Base-by-base conservation (phyloP, 2,888 invertebrate species). In the Harpagoxenus sublaevis region DNA sequence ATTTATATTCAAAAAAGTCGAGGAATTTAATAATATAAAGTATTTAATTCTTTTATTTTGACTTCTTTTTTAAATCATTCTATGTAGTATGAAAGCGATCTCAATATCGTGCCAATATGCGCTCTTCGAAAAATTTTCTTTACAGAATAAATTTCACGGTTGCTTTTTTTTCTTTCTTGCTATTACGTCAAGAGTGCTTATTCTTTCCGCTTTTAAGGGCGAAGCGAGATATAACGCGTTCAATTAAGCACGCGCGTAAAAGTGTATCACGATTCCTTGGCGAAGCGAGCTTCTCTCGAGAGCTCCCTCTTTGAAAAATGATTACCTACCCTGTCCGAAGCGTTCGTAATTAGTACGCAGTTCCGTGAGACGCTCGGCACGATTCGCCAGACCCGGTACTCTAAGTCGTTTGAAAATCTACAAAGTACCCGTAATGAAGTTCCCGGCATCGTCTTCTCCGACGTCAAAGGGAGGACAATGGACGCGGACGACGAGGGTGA, bases 321-420 rank as follows among this genome's bases (percentile, higher is more conserved):
- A 81, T 62, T 81, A 81, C 79, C 73, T 81, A 81, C 79, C 73
- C 35, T n/a, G 57, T 60, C 74, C 60, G 73, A 73, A 60, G 79
- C 79, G 79, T 81, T 81, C 42, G 79, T 81, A 81, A 81, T 81
- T 81, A 81, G 79, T 73, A 81, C 60, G 74, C 79, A 81, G 79
- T 73, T 60, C 74, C 60, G 74, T 6, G 79, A 79, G 73, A 79
- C 60, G 79, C 70, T 28, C 73, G 48, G 35, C 60, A n/a, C 57
- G 35, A 79, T 79, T 79, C 74, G 74, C 28, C 45, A 51, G 78
- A 57, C 18, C 28, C 18, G 12, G 28, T 81, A 55, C 48, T 73
- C 60, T 81, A 81, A 81, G 60, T 81, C 79, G 74, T 81, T 81
- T 81, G 79, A 81, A 81, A 81, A 81, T 81, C 60, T 81, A 81